Evolutionary conservation across 2,888 invertebrate genomes (phyloP).

Genomic region (Flabesymbios commensalis): DNA sequence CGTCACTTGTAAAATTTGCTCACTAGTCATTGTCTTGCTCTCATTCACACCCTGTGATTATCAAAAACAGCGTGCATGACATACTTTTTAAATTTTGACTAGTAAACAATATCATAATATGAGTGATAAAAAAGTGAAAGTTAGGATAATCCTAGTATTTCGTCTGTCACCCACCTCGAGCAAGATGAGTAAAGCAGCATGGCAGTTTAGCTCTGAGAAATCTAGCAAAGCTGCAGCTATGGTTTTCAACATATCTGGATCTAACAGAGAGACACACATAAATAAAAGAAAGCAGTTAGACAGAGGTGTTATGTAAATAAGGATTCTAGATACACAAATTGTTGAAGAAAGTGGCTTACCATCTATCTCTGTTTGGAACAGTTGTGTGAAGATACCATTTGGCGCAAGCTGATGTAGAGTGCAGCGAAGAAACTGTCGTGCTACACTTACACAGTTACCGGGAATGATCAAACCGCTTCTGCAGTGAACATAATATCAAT

Average conservation of each 20-base stretch:
- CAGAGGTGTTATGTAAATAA: no score
- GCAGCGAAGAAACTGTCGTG: constrained; percentile 94
- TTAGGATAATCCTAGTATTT: background rate
- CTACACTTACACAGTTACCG: constrained; percentile 92
- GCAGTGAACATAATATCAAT: background rate
- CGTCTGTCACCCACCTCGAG: constrained; percentile 70
- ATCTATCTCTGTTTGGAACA: constrained; percentile 87
- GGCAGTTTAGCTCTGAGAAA: constrained; percentile 92
- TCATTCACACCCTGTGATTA: constrained; percentile 71
- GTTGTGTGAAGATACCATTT: constrained; percentile 93
- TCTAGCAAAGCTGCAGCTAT: constrained; percentile 91
- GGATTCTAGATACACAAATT: no score
- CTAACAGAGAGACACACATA: constrained; percentile 42
- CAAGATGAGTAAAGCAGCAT: constrained; percentile 88
- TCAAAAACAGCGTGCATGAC: no score
- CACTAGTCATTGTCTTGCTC: constrained; percentile 72
- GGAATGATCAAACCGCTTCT: constrained; percentile 75
- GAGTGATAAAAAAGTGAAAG: background rate
- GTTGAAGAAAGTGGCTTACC: constrained; percentile 71
- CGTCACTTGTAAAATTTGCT: constrained; percentile 36
- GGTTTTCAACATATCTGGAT: constrained; percentile 86
- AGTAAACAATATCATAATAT: background rate
- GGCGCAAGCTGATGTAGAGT: constrained; percentile 95
- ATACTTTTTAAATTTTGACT: background rate
- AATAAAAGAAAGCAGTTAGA: no score